Conservation (phyloP, 2,888 invertebrate genomes). For the Norana najaformis region DNA sequence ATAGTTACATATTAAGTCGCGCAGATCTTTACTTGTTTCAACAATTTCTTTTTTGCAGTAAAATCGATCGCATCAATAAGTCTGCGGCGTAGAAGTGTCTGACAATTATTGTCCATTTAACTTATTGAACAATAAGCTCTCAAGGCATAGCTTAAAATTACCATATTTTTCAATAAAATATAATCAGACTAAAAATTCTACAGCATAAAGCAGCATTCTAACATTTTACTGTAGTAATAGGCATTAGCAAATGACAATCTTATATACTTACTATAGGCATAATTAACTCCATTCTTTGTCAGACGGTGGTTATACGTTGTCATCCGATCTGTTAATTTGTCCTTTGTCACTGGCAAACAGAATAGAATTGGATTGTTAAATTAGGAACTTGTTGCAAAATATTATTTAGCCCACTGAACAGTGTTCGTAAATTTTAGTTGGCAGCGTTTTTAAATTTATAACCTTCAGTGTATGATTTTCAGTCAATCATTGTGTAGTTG, state of each 20-base stretch:
- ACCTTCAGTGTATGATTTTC: too few species aligned
- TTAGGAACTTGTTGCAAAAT: not conserved
- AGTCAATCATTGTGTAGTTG: not conserved
- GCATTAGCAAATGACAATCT: not conserved
- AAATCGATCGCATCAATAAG: not conserved
- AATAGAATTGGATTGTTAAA: not conserved
- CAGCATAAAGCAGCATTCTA: not conserved
- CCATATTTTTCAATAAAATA: not conserved
- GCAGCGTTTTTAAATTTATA: not conserved
- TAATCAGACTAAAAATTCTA: not conserved
- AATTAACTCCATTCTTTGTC: constrained; percentile 7
- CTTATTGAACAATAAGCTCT: not conserved
- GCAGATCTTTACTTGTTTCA: not conserved
- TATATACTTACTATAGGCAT: not conserved
- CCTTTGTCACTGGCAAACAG: not conserved
- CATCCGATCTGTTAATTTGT: too few species aligned
- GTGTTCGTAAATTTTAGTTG: not conserved
- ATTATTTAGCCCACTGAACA: not conserved
- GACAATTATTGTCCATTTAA: not conserved
- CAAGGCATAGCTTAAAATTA: not conserved
- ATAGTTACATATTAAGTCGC: not conserved
- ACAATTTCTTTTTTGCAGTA: not conserved
- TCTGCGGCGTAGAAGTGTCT: constrained; percentile 7
- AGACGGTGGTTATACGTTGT: too few species aligned
- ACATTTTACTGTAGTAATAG: not conserved